Conservation (phyloP, 2,888 invertebrate species). For the Onchidella celtica region DNA sequence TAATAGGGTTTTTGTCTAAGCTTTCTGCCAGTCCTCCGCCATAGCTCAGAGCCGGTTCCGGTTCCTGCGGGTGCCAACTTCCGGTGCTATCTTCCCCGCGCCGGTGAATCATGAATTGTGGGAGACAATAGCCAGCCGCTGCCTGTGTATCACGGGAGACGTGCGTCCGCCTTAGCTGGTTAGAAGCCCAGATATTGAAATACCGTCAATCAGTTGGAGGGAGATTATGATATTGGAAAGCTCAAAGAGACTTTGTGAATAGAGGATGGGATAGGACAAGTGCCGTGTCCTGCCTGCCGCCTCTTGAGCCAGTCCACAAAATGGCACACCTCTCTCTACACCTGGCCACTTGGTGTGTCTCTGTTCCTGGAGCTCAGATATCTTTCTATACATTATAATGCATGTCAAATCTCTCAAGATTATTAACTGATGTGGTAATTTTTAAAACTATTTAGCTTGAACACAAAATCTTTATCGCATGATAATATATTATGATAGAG, state of each 20-base stretch:
- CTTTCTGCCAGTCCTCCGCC: conserved; percentile 41
- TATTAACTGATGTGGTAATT: no score
- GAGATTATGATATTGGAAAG: conserved; percentile 22
- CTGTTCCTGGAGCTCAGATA: no score
- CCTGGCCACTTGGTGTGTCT: no score
- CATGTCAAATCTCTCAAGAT: no score
- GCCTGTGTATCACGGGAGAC: conserved; percentile 22
- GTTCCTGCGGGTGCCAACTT: conserved; percentile 43
- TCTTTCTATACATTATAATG: no score
- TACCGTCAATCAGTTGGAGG: neutral
- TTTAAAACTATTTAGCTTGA: no score
- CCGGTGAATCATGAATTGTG: conserved; percentile 43
- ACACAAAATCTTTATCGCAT: no score
- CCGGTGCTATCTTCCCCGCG: conserved; percentile 42
- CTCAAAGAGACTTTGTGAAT: conserved; percentile 26
- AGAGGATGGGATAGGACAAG: neutral
- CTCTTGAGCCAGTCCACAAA: neutral
- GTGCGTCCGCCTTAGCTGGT: neutral
- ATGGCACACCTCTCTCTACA: neutral
- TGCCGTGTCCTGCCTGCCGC: neutral
- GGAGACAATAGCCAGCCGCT: conserved; percentile 37
- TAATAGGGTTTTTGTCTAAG: conserved; percentile 35
- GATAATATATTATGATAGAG: no score
- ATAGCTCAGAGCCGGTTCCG: conserved; percentile 44
- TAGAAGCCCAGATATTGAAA: conserved; percentile 19